Percentiles rank a stretch among this genome's conserved stretches.
phyloP scores from a whole-genome alignment of 2,888 invertebrate genomes.

The Leucoma salicis region DNA sequence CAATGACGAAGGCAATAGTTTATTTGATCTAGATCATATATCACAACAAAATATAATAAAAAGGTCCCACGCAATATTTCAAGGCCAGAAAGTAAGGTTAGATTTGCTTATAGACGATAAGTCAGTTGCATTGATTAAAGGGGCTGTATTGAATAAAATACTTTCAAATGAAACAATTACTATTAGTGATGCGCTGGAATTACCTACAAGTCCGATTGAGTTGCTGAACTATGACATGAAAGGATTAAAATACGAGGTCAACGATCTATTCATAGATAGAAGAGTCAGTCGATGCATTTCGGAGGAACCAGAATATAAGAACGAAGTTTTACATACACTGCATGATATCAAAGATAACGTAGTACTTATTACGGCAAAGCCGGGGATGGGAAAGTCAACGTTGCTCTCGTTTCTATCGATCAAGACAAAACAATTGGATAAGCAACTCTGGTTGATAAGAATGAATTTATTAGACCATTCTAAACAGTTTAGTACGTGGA shows the following conservation, averaged over 20 bases:
- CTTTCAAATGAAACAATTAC: not conserved
- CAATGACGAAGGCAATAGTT: not conserved
- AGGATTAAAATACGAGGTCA: conserved; percentile 4
- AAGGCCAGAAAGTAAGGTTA: conserved; percentile 2
- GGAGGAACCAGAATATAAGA: not conserved
- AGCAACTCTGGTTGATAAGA: conserved; percentile 10
- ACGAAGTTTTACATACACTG: conserved; percentile 7
- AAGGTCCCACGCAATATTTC: conserved; percentile 1
- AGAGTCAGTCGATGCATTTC: not conserved
- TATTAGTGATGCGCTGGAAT: conserved; percentile 3
- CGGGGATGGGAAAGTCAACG: conserved; percentile 30
- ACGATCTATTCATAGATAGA: conserved; percentile 9
- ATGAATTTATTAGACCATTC: conserved; percentile 6
- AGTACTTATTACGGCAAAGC: conserved; percentile 13
- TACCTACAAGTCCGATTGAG: not conserved
- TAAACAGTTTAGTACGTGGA: conserved; percentile 1
- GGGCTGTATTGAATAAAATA: conserved; percentile 5
- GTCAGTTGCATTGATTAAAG: conserved; percentile 1
- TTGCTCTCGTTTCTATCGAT: conserved; percentile 22
- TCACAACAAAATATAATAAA: not conserved
- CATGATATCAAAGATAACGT: conserved; percentile 3
- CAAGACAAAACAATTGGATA: conserved; percentile 15
- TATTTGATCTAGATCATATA: not conserved
- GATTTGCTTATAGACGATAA: conserved; percentile 1
- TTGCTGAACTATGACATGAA: not conserved